Evolutionary conservation across 2,888 invertebrate species (phyloP).

Genomic region (Capitulum mitella): DNA sequence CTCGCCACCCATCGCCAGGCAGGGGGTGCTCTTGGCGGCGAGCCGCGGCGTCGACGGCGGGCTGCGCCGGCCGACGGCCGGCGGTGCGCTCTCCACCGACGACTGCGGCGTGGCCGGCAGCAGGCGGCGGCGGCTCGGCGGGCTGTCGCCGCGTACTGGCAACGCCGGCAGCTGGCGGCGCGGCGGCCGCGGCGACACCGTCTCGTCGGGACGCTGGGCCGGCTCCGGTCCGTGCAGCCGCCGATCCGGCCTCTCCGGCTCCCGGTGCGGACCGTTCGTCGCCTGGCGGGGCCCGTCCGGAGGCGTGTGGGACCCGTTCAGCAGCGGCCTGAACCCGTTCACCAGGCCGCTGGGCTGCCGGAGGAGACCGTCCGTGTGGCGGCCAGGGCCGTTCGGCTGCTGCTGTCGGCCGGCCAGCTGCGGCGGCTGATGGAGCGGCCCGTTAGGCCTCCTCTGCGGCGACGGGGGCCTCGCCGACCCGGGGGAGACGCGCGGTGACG

Average conservation of each 20-base stretch:
- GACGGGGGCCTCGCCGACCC: background rate
- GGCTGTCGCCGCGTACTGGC: background rate
- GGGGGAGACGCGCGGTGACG: background rate
- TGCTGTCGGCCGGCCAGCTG: background rate
- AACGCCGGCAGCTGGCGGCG: background rate
- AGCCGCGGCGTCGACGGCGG: background rate
- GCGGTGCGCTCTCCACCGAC: conserved; percentile 3
- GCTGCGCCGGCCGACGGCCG: background rate
- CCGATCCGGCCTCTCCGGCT: conserved; percentile 38
- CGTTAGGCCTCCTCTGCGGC: background rate
- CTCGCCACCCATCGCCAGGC: background rate
- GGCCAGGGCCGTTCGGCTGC: background rate
- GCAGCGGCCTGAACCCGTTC: background rate
- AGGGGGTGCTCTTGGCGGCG: background rate
- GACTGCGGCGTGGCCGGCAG: conserved; percentile 6
- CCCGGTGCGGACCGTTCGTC: background rate
- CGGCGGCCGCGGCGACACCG: background rate
- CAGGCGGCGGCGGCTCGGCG: background rate
- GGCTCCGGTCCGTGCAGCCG: too few relatives aligned
- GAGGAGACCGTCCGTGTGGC: background rate
- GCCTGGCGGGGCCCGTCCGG: background rate
- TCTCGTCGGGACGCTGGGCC: background rate
- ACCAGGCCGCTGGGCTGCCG: background rate
- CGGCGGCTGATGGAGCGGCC: background rate
- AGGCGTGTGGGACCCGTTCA: background rate